A percentile compares a stretch with the other conserved stretches of the same genome.
phyloP scores from a whole-genome alignment of 2,113 vertebrate genomes.

The Nothocercus nigrocapillus region DNA sequence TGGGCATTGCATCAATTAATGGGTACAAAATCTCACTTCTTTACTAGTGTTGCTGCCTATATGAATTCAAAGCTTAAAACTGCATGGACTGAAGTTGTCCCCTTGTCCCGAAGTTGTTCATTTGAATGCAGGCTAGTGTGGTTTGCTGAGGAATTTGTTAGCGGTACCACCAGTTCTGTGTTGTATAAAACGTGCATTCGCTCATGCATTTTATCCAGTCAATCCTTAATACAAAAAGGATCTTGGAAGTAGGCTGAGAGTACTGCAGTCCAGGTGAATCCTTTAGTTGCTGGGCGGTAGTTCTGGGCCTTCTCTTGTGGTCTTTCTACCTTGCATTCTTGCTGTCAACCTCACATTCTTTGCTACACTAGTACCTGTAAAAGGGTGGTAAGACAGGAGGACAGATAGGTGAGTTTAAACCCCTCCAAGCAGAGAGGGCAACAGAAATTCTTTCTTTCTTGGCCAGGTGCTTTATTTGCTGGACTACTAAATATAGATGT shows the following conservation, averaged over 20 bases:
- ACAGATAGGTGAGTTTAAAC: background rate
- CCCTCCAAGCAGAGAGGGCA: background rate
- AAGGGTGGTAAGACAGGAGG: background rate
- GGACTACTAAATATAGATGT: background rate
- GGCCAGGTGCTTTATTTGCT: background rate
- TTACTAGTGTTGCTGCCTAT: background rate
- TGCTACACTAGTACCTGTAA: background rate
- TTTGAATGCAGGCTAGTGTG: background rate
- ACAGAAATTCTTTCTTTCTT: background rate
- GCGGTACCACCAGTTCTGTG: background rate
- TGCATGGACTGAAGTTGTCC: background rate
- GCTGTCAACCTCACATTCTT: fast-evolving
- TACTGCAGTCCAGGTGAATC: background rate
- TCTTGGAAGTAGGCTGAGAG: background rate
- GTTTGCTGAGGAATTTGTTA: background rate
- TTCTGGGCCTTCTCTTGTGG: background rate
- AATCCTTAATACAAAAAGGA: background rate
- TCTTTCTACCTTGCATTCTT: background rate
- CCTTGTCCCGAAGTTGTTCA: background rate
- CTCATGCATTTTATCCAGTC: background rate
- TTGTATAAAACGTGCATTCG: background rate
- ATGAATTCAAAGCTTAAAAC: background rate
- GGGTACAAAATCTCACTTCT: background rate
- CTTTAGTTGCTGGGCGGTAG: background rate
- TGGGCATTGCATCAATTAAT: background rate